These are phyloP conservation scores for Muricea muricata DNA, from an alignment of 92 coral and sea anemone species.

Conservation along the genomic window DNA sequence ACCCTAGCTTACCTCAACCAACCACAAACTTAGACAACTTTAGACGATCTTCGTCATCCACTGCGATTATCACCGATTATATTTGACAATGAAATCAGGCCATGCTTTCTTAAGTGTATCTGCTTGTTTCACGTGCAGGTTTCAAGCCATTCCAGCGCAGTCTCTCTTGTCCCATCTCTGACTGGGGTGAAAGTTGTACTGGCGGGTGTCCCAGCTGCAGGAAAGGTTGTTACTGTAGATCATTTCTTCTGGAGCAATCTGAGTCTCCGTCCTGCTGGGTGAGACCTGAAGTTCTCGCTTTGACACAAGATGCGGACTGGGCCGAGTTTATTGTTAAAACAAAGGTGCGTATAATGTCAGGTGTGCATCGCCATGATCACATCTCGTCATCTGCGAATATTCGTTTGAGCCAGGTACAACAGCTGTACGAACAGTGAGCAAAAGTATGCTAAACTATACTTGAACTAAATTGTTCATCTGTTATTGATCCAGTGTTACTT, in stretches of 20 bases:
- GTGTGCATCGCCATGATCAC: too few species aligned
- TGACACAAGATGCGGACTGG: constrained; percentile 32
- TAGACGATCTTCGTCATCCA: too few species aligned
- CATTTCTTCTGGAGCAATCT: background rate
- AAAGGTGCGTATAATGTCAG: background rate
- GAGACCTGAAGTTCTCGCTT: constrained; percentile 7
- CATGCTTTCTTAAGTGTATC: background rate
- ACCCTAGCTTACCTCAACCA: too few species aligned
- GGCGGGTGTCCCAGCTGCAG: constrained; percentile 10
- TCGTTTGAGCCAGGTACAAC: too few species aligned
- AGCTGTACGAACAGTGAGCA: too few species aligned
- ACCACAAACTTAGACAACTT: too few species aligned
- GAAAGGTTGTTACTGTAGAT: constrained; percentile 26
- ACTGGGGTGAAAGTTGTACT: constrained; percentile 28
- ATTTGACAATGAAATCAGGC: too few species aligned
- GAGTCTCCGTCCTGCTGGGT: constrained; percentile 21
- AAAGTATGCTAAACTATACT: too few species aligned
- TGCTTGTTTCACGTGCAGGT: background rate
- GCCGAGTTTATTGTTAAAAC: constrained; percentile 21
- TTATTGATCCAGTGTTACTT: too few species aligned
- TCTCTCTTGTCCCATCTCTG: constrained; percentile 21
- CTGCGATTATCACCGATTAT: too few species aligned
- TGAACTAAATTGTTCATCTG: too few species aligned
- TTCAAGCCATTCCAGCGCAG: constrained; percentile 31
- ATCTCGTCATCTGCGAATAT: too few species aligned